These are phyloP conservation scores for Megaptera novaeangliae DNA, from an alignment of 2,113 vertebrate genomes.

Conservation along the genomic window DNA sequence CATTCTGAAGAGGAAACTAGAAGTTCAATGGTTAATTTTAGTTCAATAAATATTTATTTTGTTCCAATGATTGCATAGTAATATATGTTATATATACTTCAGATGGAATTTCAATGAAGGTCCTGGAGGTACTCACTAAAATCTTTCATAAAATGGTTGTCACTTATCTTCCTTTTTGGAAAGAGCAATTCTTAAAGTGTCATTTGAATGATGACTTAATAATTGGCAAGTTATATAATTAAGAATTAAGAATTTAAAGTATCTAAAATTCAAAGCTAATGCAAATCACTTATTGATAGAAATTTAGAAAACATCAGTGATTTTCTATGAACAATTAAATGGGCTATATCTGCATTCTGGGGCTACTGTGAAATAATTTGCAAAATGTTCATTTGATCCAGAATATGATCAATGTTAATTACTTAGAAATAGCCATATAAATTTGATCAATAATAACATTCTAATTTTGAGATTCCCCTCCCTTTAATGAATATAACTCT, in stretches of 20 bases:
- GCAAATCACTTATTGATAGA: neutral
- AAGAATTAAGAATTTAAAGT: neutral
- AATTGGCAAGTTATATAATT: neutral
- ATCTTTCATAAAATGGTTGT: neutral
- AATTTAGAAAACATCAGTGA: neutral
- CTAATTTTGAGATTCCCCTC: neutral
- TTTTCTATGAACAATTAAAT: neutral
- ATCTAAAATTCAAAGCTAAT: neutral
- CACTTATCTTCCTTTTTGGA: neutral
- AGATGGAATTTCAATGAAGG: neutral
- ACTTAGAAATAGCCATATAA: neutral
- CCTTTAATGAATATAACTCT: neutral
- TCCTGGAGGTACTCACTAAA: neutral
- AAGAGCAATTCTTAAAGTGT: neutral
- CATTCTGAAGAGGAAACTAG: neutral
- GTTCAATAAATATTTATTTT: neutral
- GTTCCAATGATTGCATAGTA: neutral
- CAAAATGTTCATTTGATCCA: neutral
- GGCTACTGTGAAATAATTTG: neutral
- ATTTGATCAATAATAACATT: slow-evolving; percentile 4
- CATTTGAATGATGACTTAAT: neutral
- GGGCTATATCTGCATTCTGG: neutral
- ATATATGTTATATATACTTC: neutral
- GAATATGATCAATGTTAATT: neutral
- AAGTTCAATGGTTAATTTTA: neutral